A percentile compares a stretch with the other conserved stretches of the same genome.
Conservation (phyloP, 2,888 invertebrate genomes). For the Muschampia plurimacula region DNA sequence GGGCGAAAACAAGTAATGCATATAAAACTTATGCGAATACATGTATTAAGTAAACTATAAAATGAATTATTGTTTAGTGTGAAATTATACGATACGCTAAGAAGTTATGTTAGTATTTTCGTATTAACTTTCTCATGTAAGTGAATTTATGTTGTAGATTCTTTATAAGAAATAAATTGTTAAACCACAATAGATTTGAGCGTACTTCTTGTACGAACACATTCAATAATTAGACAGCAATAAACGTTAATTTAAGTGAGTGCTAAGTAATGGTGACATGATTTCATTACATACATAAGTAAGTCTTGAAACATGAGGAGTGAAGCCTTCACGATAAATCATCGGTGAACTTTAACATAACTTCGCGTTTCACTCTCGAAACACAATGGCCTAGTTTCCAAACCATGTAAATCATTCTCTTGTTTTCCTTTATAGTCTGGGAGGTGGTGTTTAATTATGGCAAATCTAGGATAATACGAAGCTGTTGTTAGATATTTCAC, state of each 20-base stretch:
- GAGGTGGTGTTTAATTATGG: neutral
- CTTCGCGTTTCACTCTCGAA: conserved; percentile 11
- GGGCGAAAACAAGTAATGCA: too few species aligned
- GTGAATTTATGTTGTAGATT: too few species aligned
- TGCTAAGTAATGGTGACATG: conserved; percentile 4
- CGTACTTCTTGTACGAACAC: neutral
- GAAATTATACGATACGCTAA: too few species aligned
- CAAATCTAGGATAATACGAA: too few species aligned
- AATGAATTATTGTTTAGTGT: too few species aligned
- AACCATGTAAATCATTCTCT: conserved; percentile 35
- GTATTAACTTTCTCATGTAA: too few species aligned
- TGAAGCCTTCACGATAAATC: conserved; percentile 31
- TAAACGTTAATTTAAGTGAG: neutral
- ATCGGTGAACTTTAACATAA: conserved; percentile 30
- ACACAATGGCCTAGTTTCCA: conserved; percentile 38
- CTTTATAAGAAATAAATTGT: too few species aligned
- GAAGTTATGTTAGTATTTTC: too few species aligned
- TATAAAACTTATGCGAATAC: too few species aligned
- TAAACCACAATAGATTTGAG: too few species aligned
- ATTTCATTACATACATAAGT: neutral
- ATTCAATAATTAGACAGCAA: neutral
- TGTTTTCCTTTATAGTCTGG: conserved; percentile 18
- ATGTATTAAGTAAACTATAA: too few species aligned
- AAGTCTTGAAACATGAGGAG: conserved; percentile 5
- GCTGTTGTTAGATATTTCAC: too few species aligned